These are phyloP conservation scores for Clarias fuscus DNA, from an alignment of 2,797 vertebrate genomes.

Conservation along the genomic window DNA sequence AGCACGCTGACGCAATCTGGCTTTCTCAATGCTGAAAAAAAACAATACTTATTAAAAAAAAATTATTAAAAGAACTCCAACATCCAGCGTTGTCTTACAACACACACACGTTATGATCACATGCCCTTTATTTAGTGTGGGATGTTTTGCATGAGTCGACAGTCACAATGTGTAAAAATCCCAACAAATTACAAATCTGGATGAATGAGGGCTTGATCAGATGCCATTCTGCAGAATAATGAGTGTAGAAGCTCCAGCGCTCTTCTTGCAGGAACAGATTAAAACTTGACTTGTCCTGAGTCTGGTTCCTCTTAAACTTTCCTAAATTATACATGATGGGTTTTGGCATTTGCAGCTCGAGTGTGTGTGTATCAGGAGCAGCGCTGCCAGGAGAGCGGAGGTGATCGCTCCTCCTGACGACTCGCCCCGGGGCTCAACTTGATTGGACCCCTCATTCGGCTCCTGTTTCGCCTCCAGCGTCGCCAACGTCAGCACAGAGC, in stretches of 20 bases:
- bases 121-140: background rate
- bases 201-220: no score
- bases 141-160: background rate
- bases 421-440: background rate
- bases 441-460: background rate
- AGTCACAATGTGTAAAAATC: no score
- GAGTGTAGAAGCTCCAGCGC: background rate
- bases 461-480: background rate
- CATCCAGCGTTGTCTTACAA: background rate
- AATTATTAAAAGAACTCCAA: background rate
- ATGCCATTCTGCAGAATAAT: background rate
- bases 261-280: no score
- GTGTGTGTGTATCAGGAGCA: background rate
- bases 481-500: background rate
- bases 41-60: no score
- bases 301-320: background rate
- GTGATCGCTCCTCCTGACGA: background rate
- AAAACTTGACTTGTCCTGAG: background rate
- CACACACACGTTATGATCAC: background rate
- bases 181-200: no score
- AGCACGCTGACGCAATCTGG: background rate
- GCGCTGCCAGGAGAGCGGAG: background rate
- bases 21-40: background rate
- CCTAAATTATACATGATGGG: background rate
- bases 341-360: background rate